These are phyloP conservation scores for Synanthedon myopaeformis DNA, from an alignment of 2,888 invertebrate species.

Conservation along the genomic window DNA sequence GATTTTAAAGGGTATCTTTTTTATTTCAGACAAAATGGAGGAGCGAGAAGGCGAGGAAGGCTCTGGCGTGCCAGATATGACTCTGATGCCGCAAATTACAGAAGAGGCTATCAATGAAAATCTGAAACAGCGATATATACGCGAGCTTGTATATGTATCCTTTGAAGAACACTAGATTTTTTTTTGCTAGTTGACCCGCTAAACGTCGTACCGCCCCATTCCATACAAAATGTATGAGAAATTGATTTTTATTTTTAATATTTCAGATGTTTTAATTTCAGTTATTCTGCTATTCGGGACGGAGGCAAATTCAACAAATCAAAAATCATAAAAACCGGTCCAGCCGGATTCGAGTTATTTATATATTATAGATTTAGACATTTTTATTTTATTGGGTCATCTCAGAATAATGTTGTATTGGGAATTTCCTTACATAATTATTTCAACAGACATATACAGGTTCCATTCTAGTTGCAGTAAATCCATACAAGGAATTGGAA, in stretches of 20 bases:
- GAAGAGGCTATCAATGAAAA: conserved; percentile 91
- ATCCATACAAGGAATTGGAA: conserved; percentile 92
- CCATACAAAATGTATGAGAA: no score
- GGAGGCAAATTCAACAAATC: no score
- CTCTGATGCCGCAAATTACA: conserved; percentile 89
- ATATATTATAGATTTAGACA: no score
- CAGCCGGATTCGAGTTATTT: no score
- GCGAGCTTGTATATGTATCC: conserved; percentile 93
- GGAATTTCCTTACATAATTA: conserved; percentile 38
- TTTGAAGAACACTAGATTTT: conserved; percentile 52
- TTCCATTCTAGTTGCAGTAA: conserved; percentile 92
- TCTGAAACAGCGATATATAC: conserved; percentile 82
- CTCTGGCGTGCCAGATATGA: conserved; percentile 91
- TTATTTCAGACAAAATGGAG: conserved; percentile 52
- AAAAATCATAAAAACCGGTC: no score
- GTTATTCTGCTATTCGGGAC: no score
- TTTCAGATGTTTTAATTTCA: no score
- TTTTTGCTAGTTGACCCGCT: background rate
- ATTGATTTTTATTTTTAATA: background rate
- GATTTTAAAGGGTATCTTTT: background rate
- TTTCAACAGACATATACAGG: conserved; percentile 87
- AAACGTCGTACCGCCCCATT: background rate
- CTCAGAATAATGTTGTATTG: background rate
- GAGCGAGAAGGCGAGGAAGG: conserved; percentile 59
- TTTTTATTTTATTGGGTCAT: background rate